These are phyloP conservation scores for Aphidius colemani DNA, from an alignment of 2,888 invertebrate species.

Conservation along the genomic window DNA sequence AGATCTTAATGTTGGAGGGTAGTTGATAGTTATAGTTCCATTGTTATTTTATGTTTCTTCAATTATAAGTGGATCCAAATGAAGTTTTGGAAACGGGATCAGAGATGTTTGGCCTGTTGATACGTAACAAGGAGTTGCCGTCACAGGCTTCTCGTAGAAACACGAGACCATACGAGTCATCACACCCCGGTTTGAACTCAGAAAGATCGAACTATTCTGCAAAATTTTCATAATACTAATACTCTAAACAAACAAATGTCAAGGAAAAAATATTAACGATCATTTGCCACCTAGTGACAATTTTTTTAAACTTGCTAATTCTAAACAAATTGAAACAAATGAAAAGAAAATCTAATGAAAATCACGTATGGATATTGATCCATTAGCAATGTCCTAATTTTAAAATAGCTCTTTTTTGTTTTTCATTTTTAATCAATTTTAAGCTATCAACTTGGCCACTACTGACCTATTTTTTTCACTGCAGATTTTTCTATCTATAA, in stretches of 20 bases:
- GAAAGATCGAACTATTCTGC: slow-evolving; percentile 46
- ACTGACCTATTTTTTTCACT: not conserved
- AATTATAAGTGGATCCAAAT: slow-evolving; percentile 9
- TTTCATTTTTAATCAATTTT: too few species aligned
- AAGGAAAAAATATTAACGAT: slow-evolving; percentile 32
- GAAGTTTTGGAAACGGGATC: slow-evolving; percentile 47
- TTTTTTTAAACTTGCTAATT: too few species aligned
- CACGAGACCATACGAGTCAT: slow-evolving; percentile 51
- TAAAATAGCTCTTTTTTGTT: too few species aligned
- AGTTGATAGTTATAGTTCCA: too few species aligned
- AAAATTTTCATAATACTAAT: slow-evolving; percentile 24
- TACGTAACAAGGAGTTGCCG: slow-evolving; percentile 52
- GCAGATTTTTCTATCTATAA: too few species aligned
- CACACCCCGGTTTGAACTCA: slow-evolving; percentile 53
- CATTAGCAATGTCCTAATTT: too few species aligned
- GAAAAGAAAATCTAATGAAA: too few species aligned
- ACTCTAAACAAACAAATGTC: slow-evolving; percentile 19
- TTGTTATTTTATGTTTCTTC: too few species aligned
- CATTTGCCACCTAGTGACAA: slow-evolving; percentile 42
- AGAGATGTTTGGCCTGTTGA: slow-evolving; percentile 55
- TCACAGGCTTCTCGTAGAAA: slow-evolving; percentile 53
- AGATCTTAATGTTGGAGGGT: too few species aligned
- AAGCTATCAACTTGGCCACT: not conserved
- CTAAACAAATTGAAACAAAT: too few species aligned
- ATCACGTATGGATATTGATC: too few species aligned